Conservation (phyloP, 2,888 invertebrate genomes). For the Drosophila helvetica region DNA sequence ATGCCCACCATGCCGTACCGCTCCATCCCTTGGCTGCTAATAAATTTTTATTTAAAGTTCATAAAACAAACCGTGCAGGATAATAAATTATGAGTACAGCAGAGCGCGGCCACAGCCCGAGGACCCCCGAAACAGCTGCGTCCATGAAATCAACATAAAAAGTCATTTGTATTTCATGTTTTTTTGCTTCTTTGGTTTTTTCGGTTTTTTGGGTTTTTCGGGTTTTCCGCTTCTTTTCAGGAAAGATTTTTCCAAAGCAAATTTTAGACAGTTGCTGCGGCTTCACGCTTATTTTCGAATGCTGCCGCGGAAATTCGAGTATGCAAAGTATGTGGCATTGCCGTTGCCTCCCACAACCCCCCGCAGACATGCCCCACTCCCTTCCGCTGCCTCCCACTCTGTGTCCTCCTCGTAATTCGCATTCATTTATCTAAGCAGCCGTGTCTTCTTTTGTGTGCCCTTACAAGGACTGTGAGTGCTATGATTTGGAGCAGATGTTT, state of each 20-base stretch:
- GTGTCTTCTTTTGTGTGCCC: constrained; percentile 54
- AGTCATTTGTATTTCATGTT: constrained; percentile 72
- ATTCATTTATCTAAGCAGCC: constrained; percentile 76
- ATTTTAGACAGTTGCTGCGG: constrained; percentile 64
- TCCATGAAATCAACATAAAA: constrained; percentile 79
- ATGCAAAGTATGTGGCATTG: constrained; percentile 69
- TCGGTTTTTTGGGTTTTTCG: constrained; percentile 3
- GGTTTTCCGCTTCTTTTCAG: constrained; percentile 5
- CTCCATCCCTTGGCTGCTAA: constrained; percentile 33
- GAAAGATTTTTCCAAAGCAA: constrained; percentile 41
- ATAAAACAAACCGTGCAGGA: constrained; percentile 65
- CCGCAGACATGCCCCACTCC: constrained; percentile 14
- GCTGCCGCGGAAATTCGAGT: constrained; percentile 47
- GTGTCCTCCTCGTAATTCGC: constrained; percentile 47
- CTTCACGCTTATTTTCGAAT: constrained; percentile 70
- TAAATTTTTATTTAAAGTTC: constrained; percentile 73
- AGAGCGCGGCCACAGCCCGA: constrained; percentile 18
- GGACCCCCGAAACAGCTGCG: constrained; percentile 66
- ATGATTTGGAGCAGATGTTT: not conserved
- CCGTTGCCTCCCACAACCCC: constrained; percentile 4
- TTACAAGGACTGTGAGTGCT: not conserved
- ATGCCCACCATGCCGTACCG: not conserved
- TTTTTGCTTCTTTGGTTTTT: constrained; percentile 36
- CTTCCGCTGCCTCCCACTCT: not conserved
- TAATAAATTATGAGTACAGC: constrained; percentile 67